A percentile compares a stretch with the other conserved stretches of the same genome.
Conservation (phyloP, 2,888 invertebrate species). For the Copidosoma aretas region DNA sequence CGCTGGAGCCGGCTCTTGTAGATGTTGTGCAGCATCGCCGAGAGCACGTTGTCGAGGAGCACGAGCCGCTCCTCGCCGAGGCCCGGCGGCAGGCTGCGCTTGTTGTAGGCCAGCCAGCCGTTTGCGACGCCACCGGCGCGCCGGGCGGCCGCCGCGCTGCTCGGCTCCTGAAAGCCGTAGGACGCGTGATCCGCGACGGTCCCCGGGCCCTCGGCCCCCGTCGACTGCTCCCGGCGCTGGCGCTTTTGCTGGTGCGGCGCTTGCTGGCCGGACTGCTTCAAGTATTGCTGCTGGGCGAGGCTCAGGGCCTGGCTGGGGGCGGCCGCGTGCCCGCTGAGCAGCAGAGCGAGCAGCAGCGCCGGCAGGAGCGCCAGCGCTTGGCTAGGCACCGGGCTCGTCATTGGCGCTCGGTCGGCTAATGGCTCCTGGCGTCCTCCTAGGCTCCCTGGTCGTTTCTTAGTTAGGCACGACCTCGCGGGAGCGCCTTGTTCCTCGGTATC, state of each 20-base stretch:
- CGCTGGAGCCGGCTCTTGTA: slow-evolving; percentile 33
- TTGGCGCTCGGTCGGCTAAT: slow-evolving; percentile 34
- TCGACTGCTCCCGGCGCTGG: neutral
- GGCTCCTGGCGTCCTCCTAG: neutral
- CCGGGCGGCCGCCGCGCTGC: neutral
- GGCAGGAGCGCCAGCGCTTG: neutral
- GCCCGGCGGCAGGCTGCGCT: neutral
- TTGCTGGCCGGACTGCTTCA: no score
- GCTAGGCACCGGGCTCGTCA: slow-evolving; percentile 51
- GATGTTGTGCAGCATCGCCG: slow-evolving; percentile 61
- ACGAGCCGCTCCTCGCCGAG: slow-evolving; percentile 34
- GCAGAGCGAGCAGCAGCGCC: slow-evolving; percentile 1
- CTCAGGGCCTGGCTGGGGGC: neutral
- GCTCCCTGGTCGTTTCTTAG: slow-evolving; percentile 6
- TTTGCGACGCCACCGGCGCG: neutral
- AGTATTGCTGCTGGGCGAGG: neutral
- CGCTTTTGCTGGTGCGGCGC: no score
- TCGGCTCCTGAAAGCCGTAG: neutral
- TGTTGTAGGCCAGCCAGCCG: neutral
- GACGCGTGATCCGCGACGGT: neutral
- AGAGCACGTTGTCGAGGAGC: slow-evolving; percentile 36
- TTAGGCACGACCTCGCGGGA: no score
- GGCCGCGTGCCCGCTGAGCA: neutral
- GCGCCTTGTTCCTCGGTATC: neutral
- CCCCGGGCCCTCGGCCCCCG: neutral